Conservation (phyloP, 2,113 vertebrate genomes). For the Erpornis zantholeuca region DNA sequence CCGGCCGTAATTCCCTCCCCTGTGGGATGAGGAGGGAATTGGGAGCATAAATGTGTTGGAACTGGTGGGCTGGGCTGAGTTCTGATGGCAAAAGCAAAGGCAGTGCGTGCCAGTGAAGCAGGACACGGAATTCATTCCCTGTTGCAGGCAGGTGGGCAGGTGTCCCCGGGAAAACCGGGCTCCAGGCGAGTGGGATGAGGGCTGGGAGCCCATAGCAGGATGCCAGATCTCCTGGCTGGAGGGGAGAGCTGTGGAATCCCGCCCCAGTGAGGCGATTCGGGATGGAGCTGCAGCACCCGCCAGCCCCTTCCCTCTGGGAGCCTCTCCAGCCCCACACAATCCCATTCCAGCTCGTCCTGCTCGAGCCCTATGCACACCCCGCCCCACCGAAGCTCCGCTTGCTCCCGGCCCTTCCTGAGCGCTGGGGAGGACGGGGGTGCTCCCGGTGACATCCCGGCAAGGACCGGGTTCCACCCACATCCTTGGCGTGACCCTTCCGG, state of each 20-base stretch:
- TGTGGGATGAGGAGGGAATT: no score
- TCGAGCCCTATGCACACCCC: neutral
- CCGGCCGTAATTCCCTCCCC: accelerated
- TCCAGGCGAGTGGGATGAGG: neutral
- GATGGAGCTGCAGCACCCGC: neutral
- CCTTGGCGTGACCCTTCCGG: neutral
- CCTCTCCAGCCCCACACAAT: accelerated
- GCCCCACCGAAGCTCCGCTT: accelerated
- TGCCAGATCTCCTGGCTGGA: neutral
- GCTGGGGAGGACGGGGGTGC: accelerated
- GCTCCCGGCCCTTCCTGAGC: neutral
- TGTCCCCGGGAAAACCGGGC: neutral
- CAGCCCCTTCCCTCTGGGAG: neutral
- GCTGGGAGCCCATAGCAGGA: neutral
- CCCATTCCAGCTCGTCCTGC: neutral
- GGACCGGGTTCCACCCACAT: accelerated
- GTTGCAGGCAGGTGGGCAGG: neutral
- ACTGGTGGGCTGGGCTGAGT: neutral
- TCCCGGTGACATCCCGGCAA: neutral
- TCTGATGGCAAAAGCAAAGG: neutral
- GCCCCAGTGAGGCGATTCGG: accelerated
- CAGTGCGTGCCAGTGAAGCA: accelerated
- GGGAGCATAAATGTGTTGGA: accelerated
- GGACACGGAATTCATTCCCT: accelerated
- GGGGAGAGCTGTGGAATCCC: neutral